Conservation (phyloP, 2,113 vertebrate genomes). For the Barnardius zonarius region DNA sequence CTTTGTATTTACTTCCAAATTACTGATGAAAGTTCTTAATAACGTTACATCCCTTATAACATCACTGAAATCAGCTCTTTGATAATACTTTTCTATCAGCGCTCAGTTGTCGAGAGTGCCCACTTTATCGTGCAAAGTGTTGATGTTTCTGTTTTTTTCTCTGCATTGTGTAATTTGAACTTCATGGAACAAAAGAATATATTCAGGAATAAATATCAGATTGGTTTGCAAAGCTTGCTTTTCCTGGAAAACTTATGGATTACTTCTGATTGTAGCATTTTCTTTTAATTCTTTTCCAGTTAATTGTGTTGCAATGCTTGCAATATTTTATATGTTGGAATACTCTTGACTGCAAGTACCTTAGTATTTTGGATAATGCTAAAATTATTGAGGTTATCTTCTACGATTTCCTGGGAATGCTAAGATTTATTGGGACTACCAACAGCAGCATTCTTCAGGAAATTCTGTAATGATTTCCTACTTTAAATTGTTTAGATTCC, state of each 20-base stretch:
- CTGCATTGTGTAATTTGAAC: not conserved
- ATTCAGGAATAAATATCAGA: not conserved
- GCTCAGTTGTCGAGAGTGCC: not conserved
- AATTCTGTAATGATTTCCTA: not conserved
- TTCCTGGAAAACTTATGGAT: not conserved
- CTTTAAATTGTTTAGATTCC: not conserved
- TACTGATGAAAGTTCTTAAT: not conserved
- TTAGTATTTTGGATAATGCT: not conserved
- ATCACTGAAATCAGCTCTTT: not conserved
- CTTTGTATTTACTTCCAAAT: conserved; percentile 15
- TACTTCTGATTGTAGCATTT: not conserved
- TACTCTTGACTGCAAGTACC: not conserved
- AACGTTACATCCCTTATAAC: not conserved
- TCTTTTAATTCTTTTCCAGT: not conserved
- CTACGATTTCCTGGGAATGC: not conserved
- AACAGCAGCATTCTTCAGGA: not conserved
- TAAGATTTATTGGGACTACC: not conserved
- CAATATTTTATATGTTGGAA: not conserved
- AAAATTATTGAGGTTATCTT: not conserved
- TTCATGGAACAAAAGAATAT: not conserved
- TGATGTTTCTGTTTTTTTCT: not conserved
- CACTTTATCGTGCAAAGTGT: not conserved
- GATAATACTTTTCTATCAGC: not conserved
- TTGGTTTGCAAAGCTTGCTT: not conserved
- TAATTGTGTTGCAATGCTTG: not conserved